A percentile compares a stretch with the other conserved stretches of the same genome.
These are phyloP conservation scores for Mizuhopecten yessoensis DNA, from an alignment of 1,140 invertebrate species.

Conservation along the genomic window DNA sequence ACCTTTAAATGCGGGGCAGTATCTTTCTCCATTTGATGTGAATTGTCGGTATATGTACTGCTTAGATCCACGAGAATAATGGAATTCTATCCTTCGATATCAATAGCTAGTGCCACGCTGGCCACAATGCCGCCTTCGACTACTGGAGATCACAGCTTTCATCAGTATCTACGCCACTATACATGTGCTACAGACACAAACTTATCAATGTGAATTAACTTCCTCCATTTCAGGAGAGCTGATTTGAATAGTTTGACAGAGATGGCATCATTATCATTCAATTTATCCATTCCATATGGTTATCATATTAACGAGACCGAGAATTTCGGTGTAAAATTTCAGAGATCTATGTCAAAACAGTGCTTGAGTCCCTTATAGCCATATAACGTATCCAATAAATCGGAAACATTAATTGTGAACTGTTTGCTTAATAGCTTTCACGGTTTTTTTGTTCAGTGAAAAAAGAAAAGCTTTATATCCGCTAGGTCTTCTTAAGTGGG, in stretches of 20 bases:
- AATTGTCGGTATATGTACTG: not conserved
- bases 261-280: conserved; percentile 28
- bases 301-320: conserved; percentile 1
- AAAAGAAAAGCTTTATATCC: not conserved
- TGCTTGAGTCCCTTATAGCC: not conserved
- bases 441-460: not conserved
- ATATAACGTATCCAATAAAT: conserved; percentile 29
- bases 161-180: conserved; percentile 16
- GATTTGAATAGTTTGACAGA: not conserved
- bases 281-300: conserved; percentile 34
- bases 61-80: not conserved
- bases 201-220: conserved; percentile 11
- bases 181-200: conserved; percentile 18
- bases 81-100: conserved; percentile 4
- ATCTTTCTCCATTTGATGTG: conserved; percentile 17
- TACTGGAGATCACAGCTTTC: not conserved
- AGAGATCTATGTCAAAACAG: conserved; percentile 24
- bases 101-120: not conserved
- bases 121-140: not conserved
- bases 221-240: conserved; percentile 31
- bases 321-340: conserved; percentile 39
- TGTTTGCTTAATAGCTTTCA: conserved; percentile 34
- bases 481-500: not conserved
- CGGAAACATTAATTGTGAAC: conserved; percentile 18
- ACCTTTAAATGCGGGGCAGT: not conserved